Evolutionary conservation across 2,113 vertebrate genomes (phyloP).

Genomic region (Bujurquina vittata): DNA sequence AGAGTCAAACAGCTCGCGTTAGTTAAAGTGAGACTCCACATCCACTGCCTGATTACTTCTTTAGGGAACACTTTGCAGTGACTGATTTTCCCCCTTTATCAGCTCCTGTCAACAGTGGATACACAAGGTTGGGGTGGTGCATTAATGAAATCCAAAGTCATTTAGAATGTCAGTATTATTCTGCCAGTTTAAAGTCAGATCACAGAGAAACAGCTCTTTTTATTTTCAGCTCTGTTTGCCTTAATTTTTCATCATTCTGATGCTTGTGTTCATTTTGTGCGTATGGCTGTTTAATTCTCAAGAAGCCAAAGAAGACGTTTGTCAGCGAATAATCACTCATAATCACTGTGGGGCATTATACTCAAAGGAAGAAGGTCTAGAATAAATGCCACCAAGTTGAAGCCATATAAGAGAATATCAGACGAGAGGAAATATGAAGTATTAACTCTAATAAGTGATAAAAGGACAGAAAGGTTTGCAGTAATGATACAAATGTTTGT

Average conservation of each 20-base stretch:
- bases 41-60: constrained; percentile 67
- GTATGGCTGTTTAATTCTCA: constrained; percentile 35
- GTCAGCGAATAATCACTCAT: background rate
- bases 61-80: constrained; percentile 61
- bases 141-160: constrained; percentile 34
- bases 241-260: background rate
- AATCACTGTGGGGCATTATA: constrained; percentile 37
- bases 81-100: background rate
- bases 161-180: constrained; percentile 65
- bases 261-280: constrained; percentile 18
- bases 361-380: constrained; percentile 10
- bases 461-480: constrained; percentile 60
- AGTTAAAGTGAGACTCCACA: constrained; percentile 52
- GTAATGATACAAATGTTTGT: constrained; percentile 71
- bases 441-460: constrained; percentile 41
- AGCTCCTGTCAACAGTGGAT: constrained; percentile 41
- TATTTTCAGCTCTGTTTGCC: constrained; percentile 12
- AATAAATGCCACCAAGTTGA: constrained; percentile 40
- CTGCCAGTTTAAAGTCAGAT: constrained; percentile 19
- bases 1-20: constrained; percentile 44
- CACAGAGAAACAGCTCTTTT: constrained; percentile 27
- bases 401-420: constrained; percentile 60
- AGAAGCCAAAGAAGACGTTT: constrained; percentile 33
- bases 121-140: constrained; percentile 15
- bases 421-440: constrained; percentile 29